Base-by-base conservation (phyloP, 2,113 vertebrate species). In the Thomomys bottae region DNA sequence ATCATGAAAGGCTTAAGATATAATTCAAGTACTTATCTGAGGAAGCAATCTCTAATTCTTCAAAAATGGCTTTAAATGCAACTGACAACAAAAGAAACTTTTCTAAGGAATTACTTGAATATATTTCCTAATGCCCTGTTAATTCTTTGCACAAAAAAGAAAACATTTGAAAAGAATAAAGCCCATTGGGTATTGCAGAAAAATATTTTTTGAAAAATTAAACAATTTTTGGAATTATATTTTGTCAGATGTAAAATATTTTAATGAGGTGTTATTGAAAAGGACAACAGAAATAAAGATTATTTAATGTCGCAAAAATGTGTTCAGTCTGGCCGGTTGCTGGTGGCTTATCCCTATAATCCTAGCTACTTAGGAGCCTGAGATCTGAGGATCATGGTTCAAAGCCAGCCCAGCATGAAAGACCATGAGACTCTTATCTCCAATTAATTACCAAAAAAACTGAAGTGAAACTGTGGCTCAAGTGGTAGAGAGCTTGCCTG, bases 1-100 rank as follows among this genome's bases (percentile, higher is more conserved):
- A 94, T 89, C 30, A 89, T 89, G 91, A 96, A 96, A 91, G 81
- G 34, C 54, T 79, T 86, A 92, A 38, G 18, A 84, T 73, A 91
- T 30, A 96, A 88, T 80, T 23, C 40, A 9, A 54, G 42, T 9
- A 68, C 3, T 84, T 92, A 91, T 72, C 81, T 92, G 15, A 92
- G 57, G 23, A 93, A 92, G 73, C 4, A 57, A 77, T 83, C 67
- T 84, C 71, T 68, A 79, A 77, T 26, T 76, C 28, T 92, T 89
- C 67, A 36, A 88, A 86, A 93, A 76, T 90, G 76, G 66, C 17
- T 90, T 63, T 84, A 34, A 95, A 94, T 59, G 40, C 92, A 88
- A 20, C 10, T 80, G 59, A 24, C 15, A 92, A 89, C 49, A 80
- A 77, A 78, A 75, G 45, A 84, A 73, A 5, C 49, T 28, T 72